These are phyloP conservation scores for Mormyrus lacerda DNA, from an alignment of 2,113 vertebrate species.

Conservation along the genomic window DNA sequence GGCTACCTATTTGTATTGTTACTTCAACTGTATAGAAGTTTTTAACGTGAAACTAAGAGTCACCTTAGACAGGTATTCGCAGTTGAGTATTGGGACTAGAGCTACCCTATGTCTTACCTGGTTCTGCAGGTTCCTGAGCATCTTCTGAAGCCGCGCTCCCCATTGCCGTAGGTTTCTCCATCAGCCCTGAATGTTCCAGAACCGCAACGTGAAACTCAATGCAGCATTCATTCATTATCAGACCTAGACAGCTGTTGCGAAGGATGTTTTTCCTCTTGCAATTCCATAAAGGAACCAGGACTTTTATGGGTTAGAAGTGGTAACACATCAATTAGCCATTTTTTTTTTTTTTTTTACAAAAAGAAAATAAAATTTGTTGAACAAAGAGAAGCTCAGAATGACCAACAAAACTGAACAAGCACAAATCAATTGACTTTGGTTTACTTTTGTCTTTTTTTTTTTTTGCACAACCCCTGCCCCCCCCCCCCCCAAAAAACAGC, in stretches of 20 bases:
- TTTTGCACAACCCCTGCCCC: slow-evolving; percentile 7
- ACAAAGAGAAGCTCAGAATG: background rate
- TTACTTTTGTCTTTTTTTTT: slow-evolving; percentile 33
- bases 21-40: background rate
- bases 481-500: background rate
- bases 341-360: background rate
- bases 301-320: background rate
- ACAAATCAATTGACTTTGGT: slow-evolving; percentile 23
- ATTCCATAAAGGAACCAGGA: background rate
- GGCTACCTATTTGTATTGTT: background rate
- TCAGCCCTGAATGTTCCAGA: slow-evolving; percentile 54
- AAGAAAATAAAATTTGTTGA: background rate
- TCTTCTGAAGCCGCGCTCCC: slow-evolving; percentile 28
- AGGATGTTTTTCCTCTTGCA: background rate
- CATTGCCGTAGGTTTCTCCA: slow-evolving; percentile 43
- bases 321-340: background rate
- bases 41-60: background rate
- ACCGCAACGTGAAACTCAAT: slow-evolving; percentile 35
- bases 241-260: background rate
- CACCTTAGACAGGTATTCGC: background rate
- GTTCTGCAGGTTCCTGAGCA: slow-evolving; percentile 33
- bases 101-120: slow-evolving; percentile 39
- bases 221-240: slow-evolving; percentile 5
- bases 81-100: background rate
- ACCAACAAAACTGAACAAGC: background rate